Evolutionary conservation across 2,888 invertebrate species (phyloP), one percentile per base, ranked within the genome.

Genomic region (Arenicola marina): DNA sequence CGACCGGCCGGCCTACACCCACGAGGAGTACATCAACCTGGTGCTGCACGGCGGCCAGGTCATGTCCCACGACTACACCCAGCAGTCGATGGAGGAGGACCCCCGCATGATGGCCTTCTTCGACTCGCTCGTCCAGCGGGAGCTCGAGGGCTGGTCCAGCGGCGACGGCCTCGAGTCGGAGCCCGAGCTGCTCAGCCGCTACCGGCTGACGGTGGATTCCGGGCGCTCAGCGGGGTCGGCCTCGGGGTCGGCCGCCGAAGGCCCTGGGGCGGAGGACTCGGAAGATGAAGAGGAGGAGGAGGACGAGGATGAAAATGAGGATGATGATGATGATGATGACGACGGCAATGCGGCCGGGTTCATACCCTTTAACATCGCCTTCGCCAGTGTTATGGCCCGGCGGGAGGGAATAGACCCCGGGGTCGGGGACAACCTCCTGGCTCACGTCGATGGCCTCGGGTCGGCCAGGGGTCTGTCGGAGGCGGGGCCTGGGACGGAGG

Each of bases 91-190:
- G 7, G 88, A 89, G 58, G 95, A 96, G 83, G 95, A 96, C 84
- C 91, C 92, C 0, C 88, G 93, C 58, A 96, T 96, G 95, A 91
- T 96, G 91, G 95, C 95, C 33, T 95, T 95, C 85, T 96, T 96
- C 78, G 95, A 96, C 85, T 92, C 93, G 15, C 85, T 95, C 28
- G 92, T 96, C 32, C 94, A 95, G 81, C 88, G 93, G 46, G 95
- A 95, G 82, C 88, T 94, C 66, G 93, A 93, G 84, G 89, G 89
- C 2, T 75, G 75, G 66, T 76, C 75, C 51, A 71, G 74, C 11
- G 76, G 76, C 55, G 78, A 78, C 28, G 56, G 44, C 28, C 15
- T 21, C 15, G 48, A 48, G 7, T 48, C 48, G n/a, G 26, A 48
- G 26, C 48, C 48, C 24, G 48, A 11, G 7, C 7, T 21, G 15